Evolutionary conservation across 2,888 invertebrate species (phyloP).

Genomic region (Muscina levida): DNA sequence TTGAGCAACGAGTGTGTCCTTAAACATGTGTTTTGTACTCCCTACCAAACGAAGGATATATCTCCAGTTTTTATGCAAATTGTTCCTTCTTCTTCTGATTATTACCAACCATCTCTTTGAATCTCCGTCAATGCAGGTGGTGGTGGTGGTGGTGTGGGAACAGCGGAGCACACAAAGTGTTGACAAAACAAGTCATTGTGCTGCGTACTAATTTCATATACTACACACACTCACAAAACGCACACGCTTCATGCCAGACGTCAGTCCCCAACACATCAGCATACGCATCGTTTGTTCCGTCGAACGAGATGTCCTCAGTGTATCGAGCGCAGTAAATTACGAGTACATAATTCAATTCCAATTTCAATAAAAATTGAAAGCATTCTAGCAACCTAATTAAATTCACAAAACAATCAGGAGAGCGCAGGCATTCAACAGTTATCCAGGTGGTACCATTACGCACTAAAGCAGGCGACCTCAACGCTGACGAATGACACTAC

Average conservation of each 20-base stretch:
- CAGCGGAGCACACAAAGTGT: neutral
- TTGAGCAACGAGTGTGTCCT: slow-evolving; percentile 55
- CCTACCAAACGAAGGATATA: slow-evolving; percentile 50
- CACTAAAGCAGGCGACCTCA: neutral
- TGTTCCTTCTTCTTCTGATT: slow-evolving; percentile 25
- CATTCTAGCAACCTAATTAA: slow-evolving; percentile 69
- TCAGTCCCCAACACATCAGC: neutral
- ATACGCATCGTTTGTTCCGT: neutral
- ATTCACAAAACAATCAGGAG: slow-evolving; percentile 67
- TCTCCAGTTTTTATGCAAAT: slow-evolving; percentile 54
- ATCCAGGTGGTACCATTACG: neutral
- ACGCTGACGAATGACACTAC: neutral
- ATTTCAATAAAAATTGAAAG: slow-evolving; percentile 64
- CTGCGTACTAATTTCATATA: slow-evolving; percentile 19
- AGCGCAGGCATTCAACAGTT: neutral
- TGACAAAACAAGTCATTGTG: slow-evolving; percentile 35
- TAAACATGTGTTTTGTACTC: slow-evolving; percentile 58
- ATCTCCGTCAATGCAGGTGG: neutral
- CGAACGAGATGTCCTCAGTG: no score
- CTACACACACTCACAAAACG: slow-evolving; percentile 17
- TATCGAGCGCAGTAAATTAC: neutral
- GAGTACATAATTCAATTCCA: slow-evolving; percentile 60
- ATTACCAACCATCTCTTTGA: neutral
- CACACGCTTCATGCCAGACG: no score
- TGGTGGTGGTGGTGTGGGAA: neutral